phyloP scores from a whole-genome alignment of 1,140 invertebrate species.

The Drosophila takahashii region DNA sequence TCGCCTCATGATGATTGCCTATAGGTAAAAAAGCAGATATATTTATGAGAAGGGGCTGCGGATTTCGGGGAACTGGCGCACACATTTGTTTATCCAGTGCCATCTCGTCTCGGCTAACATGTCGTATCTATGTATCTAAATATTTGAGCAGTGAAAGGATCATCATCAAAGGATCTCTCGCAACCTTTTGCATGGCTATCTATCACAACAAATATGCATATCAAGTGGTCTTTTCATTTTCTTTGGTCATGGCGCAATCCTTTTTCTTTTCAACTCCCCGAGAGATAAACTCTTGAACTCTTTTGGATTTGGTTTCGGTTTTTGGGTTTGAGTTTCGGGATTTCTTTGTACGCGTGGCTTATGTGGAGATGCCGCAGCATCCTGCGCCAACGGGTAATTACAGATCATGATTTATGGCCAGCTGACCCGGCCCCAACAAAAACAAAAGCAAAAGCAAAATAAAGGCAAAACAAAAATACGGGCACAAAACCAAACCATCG shows the following conservation, averaged over 20 bases:
- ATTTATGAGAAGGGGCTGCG: constrained; percentile 1
- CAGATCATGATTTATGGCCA: constrained; percentile 80
- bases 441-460: constrained; percentile 6
- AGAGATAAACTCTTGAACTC: constrained; percentile 77
- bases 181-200: constrained; percentile 43
- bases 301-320: constrained; percentile 1
- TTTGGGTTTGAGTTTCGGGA: constrained; percentile 4
- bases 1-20: constrained; percentile 35
- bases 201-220: constrained; percentile 66
- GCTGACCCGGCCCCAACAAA: constrained; percentile 34
- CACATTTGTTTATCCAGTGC: constrained; percentile 30
- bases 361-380: constrained; percentile 72
- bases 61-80: constrained; percentile 65
- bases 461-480: constrained; percentile 2
- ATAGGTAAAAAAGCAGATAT: background rate
- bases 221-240: constrained; percentile 26
- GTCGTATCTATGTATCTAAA: constrained; percentile 48
- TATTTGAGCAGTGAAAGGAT: constrained; percentile 63
- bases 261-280: constrained; percentile 51
- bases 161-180: constrained; percentile 13
- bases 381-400: constrained; percentile 84
- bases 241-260: constrained; percentile 74
- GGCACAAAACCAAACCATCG: constrained; percentile 68
- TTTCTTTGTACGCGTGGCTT: constrained; percentile 67
- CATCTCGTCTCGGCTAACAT: constrained; percentile 10